Base-by-base conservation (phyloP, 1,140 invertebrate genomes). In the Hesperophylax magnus region DNA sequence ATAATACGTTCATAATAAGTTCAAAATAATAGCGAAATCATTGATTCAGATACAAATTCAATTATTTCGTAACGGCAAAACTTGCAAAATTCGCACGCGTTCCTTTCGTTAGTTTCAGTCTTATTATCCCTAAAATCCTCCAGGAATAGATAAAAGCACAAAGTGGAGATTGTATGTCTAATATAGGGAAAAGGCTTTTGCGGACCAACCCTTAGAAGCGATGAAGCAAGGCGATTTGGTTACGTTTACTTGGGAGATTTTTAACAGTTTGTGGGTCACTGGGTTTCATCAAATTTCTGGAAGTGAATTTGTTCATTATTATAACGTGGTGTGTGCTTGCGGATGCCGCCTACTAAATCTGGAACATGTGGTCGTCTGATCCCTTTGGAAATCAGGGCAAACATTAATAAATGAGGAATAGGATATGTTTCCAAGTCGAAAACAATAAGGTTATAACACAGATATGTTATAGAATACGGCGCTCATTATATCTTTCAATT, bases 231-330 rank as follows among this genome's bases (percentile, higher is more conserved):
- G 47, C 18, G 47, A 72, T 72, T 72, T 20, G 47, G 52, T 72
- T 31, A 72, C 47, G 17, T 52, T 24, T 72, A 72, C 69, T 72
- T 54, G 69, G 56, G 8, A 72, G 69, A 72, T 53, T 72, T 72
- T 53, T 24, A 54, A 72, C 47, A 22, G 22, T 47, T 8, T 47
- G 11, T 47, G 39, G 39, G 39, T 47, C 39, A 47, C 39, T 47
- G 39, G 8, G 39, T 47, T 47, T 47, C 9, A 47, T 47, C 39
- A 47, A 47, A 47, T 47, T 14, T 47, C 9, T 47, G 11, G 39
- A 47, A 47, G 39, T 47, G 11, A 47, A 47, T 47, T 47, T 47
- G 39, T 47, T 47, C 11, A 47, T 47, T 14, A 47, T 47, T 14
- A 47, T 47, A 47, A 47, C 14, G 39, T 14, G 11, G 0, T 11